These are phyloP conservation scores for Tiphia femorata DNA, from an alignment of 2,888 invertebrate genomes.

Conservation along the genomic window DNA sequence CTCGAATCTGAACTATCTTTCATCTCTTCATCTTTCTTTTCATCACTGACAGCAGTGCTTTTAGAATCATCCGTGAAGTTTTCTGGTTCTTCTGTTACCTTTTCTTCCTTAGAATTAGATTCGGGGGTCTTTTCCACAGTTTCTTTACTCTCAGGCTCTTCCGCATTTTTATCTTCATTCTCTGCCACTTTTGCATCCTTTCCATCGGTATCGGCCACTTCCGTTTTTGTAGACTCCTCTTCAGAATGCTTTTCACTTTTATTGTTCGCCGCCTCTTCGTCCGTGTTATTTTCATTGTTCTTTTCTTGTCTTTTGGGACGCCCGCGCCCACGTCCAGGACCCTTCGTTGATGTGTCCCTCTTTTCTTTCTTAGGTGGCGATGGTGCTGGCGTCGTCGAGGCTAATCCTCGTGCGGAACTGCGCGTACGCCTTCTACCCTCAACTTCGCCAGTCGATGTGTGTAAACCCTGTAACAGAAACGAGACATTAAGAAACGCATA, in stretches of 20 bases:
- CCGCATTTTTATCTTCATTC: conserved; percentile 47
- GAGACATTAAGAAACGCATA: background rate
- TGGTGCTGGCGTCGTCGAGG: conserved; percentile 71
- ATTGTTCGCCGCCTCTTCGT: conserved; percentile 60
- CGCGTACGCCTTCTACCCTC: conserved; percentile 73
- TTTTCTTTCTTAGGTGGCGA: conserved; percentile 71
- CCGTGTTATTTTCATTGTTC: conserved; percentile 60
- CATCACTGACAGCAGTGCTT: conserved; percentile 45
- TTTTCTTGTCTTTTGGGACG: conserved; percentile 65
- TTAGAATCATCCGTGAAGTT: conserved; percentile 51
- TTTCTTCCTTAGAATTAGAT: conserved; percentile 61
- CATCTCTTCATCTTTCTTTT: conserved; percentile 55
- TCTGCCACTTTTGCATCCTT: conserved; percentile 49
- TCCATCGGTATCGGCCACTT: conserved; percentile 57
- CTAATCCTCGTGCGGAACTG: conserved; percentile 72
- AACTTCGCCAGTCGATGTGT: conserved; percentile 68
- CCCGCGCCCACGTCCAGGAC: conserved; percentile 65
- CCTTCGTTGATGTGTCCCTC: conserved; percentile 60
- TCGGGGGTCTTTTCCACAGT: conserved; percentile 45
- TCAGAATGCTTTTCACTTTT: conserved; percentile 60
- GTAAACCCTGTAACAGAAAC: conserved; percentile 66
- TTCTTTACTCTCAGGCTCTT: conserved; percentile 52
- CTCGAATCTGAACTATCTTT: conserved; percentile 64
- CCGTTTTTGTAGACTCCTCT: conserved; percentile 62
- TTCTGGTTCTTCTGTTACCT: conserved; percentile 56